These are phyloP conservation scores for Poeciliopsis infans DNA, from an alignment of 2,797 vertebrate genomes.

Conservation along the genomic window DNA sequence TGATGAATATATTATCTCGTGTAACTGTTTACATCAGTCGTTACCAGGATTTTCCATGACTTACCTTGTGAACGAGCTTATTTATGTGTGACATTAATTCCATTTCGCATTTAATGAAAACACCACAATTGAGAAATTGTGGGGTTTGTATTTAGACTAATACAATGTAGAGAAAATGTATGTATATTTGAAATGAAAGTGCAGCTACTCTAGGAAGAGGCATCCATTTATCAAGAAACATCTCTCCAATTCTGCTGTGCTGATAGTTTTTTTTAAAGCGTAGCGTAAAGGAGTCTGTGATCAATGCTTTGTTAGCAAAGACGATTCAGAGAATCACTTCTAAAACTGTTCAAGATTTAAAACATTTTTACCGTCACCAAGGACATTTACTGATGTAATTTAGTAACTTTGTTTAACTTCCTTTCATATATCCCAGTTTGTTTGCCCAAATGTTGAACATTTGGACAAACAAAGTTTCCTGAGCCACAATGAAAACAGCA, in stretches of 20 bases:
- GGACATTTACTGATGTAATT: neutral
- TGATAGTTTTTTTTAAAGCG: neutral
- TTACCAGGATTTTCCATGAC: too few relatives aligned
- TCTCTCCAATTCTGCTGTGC: neutral
- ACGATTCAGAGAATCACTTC: neutral
- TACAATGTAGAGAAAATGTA: too few relatives aligned
- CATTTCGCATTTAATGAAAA: too few relatives aligned
- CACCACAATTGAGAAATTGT: too few relatives aligned
- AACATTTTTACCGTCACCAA: neutral
- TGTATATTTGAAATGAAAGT: too few relatives aligned
- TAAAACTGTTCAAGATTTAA: neutral
- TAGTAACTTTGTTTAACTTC: neutral
- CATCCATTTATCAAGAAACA: neutral
- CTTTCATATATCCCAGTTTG: neutral
- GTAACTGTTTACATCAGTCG: too few relatives aligned
- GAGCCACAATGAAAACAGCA: too few relatives aligned
- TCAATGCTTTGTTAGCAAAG: slow-evolving; percentile 5
- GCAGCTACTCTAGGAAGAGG: neutral
- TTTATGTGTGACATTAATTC: too few relatives aligned
- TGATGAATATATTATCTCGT: too few relatives aligned
- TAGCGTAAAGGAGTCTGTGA: neutral
- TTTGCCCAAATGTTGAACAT: neutral
- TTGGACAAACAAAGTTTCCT: neutral
- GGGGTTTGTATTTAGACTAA: too few relatives aligned
- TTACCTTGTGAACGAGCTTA: too few relatives aligned